Evolutionary conservation across 2,113 vertebrate genomes (phyloP).

Genomic region (Dolichotis patagonum): DNA sequence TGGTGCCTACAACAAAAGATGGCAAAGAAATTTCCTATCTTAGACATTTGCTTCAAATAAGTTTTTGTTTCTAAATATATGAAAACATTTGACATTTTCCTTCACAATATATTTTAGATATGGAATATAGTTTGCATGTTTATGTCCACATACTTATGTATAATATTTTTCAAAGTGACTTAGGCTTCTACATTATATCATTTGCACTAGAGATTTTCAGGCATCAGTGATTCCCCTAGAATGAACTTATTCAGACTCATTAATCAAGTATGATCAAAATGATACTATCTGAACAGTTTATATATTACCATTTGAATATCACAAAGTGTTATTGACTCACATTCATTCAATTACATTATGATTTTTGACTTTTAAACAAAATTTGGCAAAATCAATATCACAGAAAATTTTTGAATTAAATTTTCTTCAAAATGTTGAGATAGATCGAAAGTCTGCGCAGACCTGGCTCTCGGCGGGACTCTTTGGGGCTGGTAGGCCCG

Average conservation of each 20-base stretch:
- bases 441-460: no score
- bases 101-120: neutral
- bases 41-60: neutral
- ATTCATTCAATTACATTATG: neutral
- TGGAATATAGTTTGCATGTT: neutral
- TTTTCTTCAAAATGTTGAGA: no score
- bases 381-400: neutral
- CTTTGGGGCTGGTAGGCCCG: no score
- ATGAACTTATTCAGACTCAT: neutral
- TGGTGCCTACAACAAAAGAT: neutral
- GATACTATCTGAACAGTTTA: neutral
- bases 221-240: neutral
- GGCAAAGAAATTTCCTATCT: neutral
- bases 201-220: neutral
- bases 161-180: neutral
- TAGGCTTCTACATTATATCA: neutral
- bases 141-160: neutral
- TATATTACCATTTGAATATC: neutral
- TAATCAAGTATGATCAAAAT: neutral
- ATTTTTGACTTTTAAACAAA: neutral
- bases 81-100: neutral
- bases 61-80: constrained; percentile 2
- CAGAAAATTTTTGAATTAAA: neutral
- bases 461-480: no score
- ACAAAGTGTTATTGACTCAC: neutral